A percentile compares a stretch with the other conserved stretches of the same genome.
phyloP scores from a whole-genome alignment of 1,140 invertebrate species.

The Listronotus oregonensis region DNA sequence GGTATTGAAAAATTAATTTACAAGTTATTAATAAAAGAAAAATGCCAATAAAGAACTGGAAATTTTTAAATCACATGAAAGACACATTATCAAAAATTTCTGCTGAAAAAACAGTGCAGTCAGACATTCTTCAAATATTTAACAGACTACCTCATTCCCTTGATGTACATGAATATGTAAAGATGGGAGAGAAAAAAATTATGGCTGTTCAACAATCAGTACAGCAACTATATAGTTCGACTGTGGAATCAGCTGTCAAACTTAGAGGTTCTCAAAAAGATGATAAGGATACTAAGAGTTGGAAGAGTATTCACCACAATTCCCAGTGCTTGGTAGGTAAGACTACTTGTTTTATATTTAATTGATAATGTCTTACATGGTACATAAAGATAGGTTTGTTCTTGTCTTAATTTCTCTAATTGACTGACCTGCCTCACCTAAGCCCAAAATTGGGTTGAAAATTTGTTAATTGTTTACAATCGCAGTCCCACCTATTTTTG shows the following conservation, averaged over 20 bases:
- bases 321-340: conserved; percentile 13
- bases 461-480: too few relatives aligned
- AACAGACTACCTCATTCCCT: conserved; percentile 16
- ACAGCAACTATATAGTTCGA: conserved; percentile 13
- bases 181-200: conserved; percentile 14
- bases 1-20: neutral
- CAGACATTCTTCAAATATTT: conserved; percentile 14
- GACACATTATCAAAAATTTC: conserved; percentile 14
- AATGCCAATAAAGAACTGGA: conserved; percentile 26
- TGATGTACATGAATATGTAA: conserved; percentile 25
- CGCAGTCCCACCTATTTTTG: too few relatives aligned
- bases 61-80: conserved; percentile 23
- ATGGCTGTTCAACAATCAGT: conserved; percentile 11
- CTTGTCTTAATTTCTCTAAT: too few relatives aligned
- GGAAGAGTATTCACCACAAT: conserved; percentile 19
- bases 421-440: too few relatives aligned
- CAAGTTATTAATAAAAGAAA: neutral
- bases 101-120: conserved; percentile 11
- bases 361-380: neutral
- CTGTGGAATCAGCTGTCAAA: neutral
- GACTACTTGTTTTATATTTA: neutral
- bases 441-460: too few relatives aligned
- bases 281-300: conserved; percentile 7
- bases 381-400: neutral
- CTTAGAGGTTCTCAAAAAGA: neutral